These are phyloP conservation scores for Papilio protenor DNA, from an alignment of 2,888 invertebrate species.

Conservation along the genomic window DNA sequence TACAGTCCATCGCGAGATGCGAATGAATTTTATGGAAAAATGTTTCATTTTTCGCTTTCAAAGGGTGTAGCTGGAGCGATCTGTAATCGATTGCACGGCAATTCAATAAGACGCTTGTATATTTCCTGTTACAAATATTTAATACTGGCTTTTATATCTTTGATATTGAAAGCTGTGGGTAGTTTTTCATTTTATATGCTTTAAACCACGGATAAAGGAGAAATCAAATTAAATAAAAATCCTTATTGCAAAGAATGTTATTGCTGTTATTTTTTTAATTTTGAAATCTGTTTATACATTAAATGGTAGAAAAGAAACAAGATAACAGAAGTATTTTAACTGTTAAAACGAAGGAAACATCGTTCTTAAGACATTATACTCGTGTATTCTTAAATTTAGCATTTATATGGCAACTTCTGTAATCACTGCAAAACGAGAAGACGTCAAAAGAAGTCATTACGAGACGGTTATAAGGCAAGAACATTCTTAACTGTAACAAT, in stretches of 20 bases:
- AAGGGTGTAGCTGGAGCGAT: conserved; percentile 25
- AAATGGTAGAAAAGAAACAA: background rate
- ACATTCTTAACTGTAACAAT: conserved; percentile 71
- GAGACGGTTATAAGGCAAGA: conserved; percentile 74
- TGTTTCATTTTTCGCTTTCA: conserved; percentile 47
- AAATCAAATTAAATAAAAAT: background rate
- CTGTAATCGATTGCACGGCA: conserved; percentile 17
- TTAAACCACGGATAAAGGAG: background rate
- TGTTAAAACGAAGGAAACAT: background rate
- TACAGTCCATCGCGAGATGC: conserved; percentile 62
- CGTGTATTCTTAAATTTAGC: conserved; percentile 67
- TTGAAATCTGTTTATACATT: background rate
- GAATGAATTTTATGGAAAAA: conserved; percentile 56
- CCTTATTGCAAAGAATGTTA: background rate
- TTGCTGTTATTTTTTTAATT: background rate
- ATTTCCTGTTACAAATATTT: conserved; percentile 15
- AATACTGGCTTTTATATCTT: conserved; percentile 18
- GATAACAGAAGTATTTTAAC: background rate
- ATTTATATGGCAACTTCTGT: conserved; percentile 57
- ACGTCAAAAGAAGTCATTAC: conserved; percentile 77
- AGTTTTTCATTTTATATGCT: conserved; percentile 6
- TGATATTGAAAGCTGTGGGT: background rate
- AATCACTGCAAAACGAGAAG: conserved; percentile 65
- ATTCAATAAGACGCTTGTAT: conserved; percentile 25
- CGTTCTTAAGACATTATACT: background rate